Evolutionary conservation across 1,140 invertebrate species (phyloP), one percentile per base, ranked within the genome.

Genomic region (Apis cerana): DNA sequence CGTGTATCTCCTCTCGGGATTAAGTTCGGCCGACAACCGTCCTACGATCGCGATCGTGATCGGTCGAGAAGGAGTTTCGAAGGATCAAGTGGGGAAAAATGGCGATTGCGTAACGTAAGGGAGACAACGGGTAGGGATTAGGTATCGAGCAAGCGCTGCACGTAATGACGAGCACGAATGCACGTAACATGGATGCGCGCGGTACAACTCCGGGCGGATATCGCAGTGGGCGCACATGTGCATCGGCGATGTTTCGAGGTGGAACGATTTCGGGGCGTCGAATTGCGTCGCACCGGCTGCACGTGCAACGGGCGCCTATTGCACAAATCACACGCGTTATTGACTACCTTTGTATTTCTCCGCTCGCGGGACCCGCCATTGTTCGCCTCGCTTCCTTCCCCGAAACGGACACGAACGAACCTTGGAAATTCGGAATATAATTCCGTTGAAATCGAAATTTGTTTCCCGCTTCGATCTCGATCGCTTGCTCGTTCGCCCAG

Each of bases 261-360:
- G 86, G 89, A 93, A 92, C 88, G 91, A 92, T 93, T 93, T 92
- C 89, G 90, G 88, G 84, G 90, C 90, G 88, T 89, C 90, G 87
- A 92, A 92, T 92, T 85, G 88, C 88, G 82, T 86, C 90, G 92
- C 92, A 88, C 91, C 93, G 91, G 92, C 91, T 93, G 92, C 90
- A 89, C 89, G 82, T 91, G 92, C 91, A 93, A 91, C 93, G 92
- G 89, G 83, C 89, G 91, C 91, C 91, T 92, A 94, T 94, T 93
- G 91, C 92, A 94, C 93, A 93, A 93, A 93, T 94, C 92, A 93
- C 89, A 93, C 87, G 91, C 90, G 92, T 93, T 94, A 94, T 94
- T 92, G 93, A 94, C 92, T 93, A 85, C 91, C 89, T 93, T 91
- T 93, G 91, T 92, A 92, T 91, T 88, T 92, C 69, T 87, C 84